Base-by-base conservation (phyloP, 2,888 invertebrate species). In the Antheraea yamamai region DNA sequence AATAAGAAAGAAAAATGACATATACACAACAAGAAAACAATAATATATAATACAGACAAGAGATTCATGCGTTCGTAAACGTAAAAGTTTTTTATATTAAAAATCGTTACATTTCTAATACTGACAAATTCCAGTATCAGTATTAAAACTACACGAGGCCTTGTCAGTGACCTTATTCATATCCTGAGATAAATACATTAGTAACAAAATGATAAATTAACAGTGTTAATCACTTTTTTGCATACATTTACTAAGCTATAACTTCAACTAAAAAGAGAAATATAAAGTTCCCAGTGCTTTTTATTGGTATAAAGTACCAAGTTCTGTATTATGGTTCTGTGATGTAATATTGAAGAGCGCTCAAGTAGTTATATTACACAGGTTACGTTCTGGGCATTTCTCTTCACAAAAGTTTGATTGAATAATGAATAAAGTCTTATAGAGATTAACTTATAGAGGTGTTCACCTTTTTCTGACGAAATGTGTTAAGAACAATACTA, bases 131-230 rank as follows among this genome's bases (percentile, higher is more conserved):
- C 8, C 23, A 64, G 16, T 64, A 64, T 64, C 23, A 26, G 64
- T 26, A 26, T 26, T 26, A 26, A 64, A 64, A 23, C 8, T 64
- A 35, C 8, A 10, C 20, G 39, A 39, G 68, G 35, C 35, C 39
- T 39, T 68, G 68, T 68, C 68, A 39, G 39, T 68, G 39, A 68
- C 68, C 68, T 68, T 39, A 68, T n/a, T 20, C 68, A 68, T 68
- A 68, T 68, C 68, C 68, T 68, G 10, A 68, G 64, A 64, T 64
- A 64, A 64, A 64, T 26, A 26, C 14, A 64, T 12, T 26, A 64
- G n/a, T 20, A 58, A 58, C n/a, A n/a, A 23, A 58, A n/a, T 58
- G 58, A 58, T n/a, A 58, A 58, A n/a, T 18, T 58, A 20, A 7
- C 10, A 58, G 7, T 10, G n/a, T n/a, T 58, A 58, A 23, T 16